Conservation (phyloP, 1,140 invertebrate genomes). For the roundworm (Caenorhabditis elegans) region DNA sequence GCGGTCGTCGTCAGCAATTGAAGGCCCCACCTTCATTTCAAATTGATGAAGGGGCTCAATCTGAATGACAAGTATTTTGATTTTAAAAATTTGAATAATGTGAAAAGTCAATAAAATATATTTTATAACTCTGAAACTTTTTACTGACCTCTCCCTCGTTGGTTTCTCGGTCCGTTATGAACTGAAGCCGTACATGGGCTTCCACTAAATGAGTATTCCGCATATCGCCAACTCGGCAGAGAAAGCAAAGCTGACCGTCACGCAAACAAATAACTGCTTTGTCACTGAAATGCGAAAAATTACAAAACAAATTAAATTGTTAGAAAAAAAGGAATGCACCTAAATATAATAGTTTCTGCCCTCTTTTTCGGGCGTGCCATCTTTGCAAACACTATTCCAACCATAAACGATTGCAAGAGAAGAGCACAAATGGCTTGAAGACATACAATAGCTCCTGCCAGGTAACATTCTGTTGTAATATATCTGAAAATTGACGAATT, state of each 20-base stretch:
- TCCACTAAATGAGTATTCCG: constrained; percentile 68
- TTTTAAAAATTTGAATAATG: background rate
- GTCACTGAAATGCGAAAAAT: constrained; percentile 28
- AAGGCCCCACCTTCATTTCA: constrained; percentile 51
- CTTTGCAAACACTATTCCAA: constrained; percentile 70
- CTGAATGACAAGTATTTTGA: background rate
- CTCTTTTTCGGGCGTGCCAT: constrained; percentile 70
- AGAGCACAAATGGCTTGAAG: constrained; percentile 53
- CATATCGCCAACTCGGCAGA: constrained; percentile 59
- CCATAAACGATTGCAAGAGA: constrained; percentile 64
- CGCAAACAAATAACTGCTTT: constrained; percentile 54
- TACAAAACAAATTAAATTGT: no score
- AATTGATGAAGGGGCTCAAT: constrained; percentile 50
- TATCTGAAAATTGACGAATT: constrained; percentile 68
- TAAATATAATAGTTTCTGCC: constrained; percentile 68
- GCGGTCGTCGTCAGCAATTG: constrained; percentile 40
- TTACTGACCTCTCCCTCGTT: constrained; percentile 83
- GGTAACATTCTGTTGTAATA: constrained; percentile 69
- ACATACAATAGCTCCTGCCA: constrained; percentile 57
- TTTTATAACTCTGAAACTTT: no score
- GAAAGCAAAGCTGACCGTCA: constrained; percentile 68
- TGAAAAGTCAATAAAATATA: no score
- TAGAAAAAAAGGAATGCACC: background rate
- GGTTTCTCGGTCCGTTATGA: constrained; percentile 82
- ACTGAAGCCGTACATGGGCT: constrained; percentile 80